These are phyloP conservation scores for Drosophila setosimentum DNA, from an alignment of 2,888 invertebrate species.

Conservation along the genomic window DNA sequence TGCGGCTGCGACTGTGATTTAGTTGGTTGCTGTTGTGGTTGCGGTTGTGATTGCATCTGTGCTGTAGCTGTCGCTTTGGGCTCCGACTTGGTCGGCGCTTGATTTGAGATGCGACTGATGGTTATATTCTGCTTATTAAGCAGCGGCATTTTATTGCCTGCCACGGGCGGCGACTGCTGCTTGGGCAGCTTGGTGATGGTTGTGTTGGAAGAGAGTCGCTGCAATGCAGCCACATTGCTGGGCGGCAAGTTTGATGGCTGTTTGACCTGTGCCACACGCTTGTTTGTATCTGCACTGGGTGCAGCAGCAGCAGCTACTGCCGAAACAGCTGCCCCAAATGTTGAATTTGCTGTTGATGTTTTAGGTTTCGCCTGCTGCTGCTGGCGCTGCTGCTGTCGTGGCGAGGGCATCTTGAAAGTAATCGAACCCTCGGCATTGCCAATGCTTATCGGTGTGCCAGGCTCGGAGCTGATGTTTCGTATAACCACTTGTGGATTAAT, in stretches of 20 bases:
- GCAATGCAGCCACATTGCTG: conserved; percentile 64
- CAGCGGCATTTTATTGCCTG: conserved; percentile 67
- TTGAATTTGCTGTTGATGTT: conserved; percentile 17
- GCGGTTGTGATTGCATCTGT: conserved; percentile 52
- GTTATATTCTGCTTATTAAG: conserved; percentile 83
- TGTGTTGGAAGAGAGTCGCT: conserved; percentile 77
- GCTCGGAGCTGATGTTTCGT: conserved; percentile 52
- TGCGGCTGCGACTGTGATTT: conserved; percentile 45
- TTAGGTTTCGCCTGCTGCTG: conserved; percentile 40
- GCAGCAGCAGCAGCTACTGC: neutral
- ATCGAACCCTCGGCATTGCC: conserved; percentile 30
- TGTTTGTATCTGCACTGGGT: conserved; percentile 20
- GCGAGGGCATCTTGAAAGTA: conserved; percentile 58
- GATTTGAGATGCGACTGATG: conserved; percentile 78
- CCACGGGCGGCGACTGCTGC: conserved; percentile 26
- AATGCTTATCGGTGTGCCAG: conserved; percentile 26
- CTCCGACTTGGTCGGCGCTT: conserved; percentile 47
- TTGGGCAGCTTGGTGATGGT: conserved; percentile 69
- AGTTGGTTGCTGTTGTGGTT: conserved; percentile 25
- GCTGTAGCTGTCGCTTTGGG: conserved; percentile 65
- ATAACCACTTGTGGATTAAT: conserved; percentile 57
- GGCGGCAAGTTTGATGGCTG: conserved; percentile 20
- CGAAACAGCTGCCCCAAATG: conserved; percentile 2
- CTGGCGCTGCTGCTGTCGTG: conserved; percentile 35
- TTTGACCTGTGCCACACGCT: conserved; percentile 37